Conservation (phyloP, 2,797 vertebrate genomes). For the Falco novaeseelandiae region DNA sequence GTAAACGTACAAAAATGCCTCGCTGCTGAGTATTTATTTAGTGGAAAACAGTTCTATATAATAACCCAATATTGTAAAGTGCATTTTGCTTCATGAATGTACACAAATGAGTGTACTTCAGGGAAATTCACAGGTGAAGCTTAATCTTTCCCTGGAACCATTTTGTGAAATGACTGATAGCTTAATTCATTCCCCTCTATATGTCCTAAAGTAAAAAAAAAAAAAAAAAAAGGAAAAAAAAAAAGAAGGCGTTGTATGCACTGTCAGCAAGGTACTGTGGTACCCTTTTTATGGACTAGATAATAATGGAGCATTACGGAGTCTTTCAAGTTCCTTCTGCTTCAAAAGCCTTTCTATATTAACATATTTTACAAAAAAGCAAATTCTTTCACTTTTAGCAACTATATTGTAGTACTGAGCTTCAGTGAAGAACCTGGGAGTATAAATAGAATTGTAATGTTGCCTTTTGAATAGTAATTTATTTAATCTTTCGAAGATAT, state of each 20-base stretch:
- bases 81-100: background rate
- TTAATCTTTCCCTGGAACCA: background rate
- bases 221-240: background rate
- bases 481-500: slow-evolving; percentile 2
- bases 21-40: background rate
- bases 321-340: background rate
- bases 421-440: background rate
- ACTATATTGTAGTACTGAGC: background rate
- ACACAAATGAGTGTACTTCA: background rate
- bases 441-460: background rate
- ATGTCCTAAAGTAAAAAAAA: background rate
- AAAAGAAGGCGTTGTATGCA: background rate
- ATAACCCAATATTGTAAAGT: background rate
- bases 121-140: background rate
- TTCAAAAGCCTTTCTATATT: slow-evolving; percentile 16
- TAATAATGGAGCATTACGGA: slow-evolving; percentile 1
- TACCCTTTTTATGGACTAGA: background rate
- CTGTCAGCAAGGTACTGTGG: background rate
- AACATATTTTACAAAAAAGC: background rate
- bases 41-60: background rate
- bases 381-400: background rate
- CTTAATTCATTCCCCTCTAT: background rate
- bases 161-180: background rate
- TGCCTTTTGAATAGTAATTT: slow-evolving; percentile 11
- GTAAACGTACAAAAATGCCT: background rate